A percentile compares a stretch with the other conserved stretches of the same genome.
phyloP scores from a whole-genome alignment of 1,140 invertebrate genomes.

The Sarcophaga bullata region DNA sequence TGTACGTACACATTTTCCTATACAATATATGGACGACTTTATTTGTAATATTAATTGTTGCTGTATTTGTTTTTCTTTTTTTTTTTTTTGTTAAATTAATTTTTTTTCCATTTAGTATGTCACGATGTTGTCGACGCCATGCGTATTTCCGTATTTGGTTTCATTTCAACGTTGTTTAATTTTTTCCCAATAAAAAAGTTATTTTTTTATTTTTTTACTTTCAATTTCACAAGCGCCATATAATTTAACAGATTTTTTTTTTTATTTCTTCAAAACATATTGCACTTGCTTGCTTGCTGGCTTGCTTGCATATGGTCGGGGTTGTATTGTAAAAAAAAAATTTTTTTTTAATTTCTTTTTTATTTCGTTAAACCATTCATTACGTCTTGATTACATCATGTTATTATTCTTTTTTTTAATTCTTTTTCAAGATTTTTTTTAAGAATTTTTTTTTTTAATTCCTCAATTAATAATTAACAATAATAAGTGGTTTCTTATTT shows the following conservation, averaged over 20 bases:
- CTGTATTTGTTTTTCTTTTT: neutral
- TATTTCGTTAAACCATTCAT: slow-evolving; percentile 31
- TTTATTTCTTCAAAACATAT: too few species aligned
- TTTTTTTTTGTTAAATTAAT: too few species aligned
- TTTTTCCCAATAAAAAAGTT: neutral
- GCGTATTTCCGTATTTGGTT: slow-evolving; percentile 38
- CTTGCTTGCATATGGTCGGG: neutral
- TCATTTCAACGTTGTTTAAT: slow-evolving; percentile 10
- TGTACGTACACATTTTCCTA: too few species aligned
- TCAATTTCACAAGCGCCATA: slow-evolving; percentile 32
- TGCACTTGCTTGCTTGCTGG: too few species aligned
- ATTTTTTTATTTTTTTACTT: neutral
- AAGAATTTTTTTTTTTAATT: neutral
- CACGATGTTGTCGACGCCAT: slow-evolving; percentile 1
- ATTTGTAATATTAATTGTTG: too few species aligned
- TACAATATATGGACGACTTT: too few species aligned
- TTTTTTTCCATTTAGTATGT: slow-evolving; percentile 17
- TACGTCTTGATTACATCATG: slow-evolving; percentile 22
- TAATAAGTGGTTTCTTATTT: too few species aligned
- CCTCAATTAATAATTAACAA: neutral
- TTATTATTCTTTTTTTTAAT: neutral
- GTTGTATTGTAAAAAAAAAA: neutral
- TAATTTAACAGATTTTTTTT: slow-evolving; percentile 24
- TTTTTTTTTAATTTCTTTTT: slow-evolving; percentile 9
- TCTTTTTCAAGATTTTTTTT: slow-evolving; percentile 15